Base-by-base conservation (phyloP, 2,888 invertebrate genomes). In the Acronicta leporina region DNA sequence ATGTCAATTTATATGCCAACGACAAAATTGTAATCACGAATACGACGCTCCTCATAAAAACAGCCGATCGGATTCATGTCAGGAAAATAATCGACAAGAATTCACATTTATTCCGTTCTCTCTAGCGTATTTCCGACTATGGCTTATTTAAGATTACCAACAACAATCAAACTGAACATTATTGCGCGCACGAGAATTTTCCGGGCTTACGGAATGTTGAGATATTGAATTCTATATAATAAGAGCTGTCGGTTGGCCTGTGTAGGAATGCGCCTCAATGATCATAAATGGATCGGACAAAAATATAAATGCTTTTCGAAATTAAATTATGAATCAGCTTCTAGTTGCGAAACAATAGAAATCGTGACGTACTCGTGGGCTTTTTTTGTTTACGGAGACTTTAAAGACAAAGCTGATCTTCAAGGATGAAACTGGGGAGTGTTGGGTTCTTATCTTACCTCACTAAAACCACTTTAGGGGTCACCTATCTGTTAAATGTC, bases 201-300 rank as follows among this genome's bases (percentile, higher is more conserved):
- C 48, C 52, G 51, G 46, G 54, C 49, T 57, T 52, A 54, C 16
- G 73, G 77, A 74, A 79, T 77, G 68, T 69, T 58, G 59, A 60
- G 78, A 75, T 80, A 82, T 81, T 82, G 78, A 73, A 78, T 77
- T 79, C 73, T 67, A 45, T 68, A 69, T 68, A 68, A 65, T 68
- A 76, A 60, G 57, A 67, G 61, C 38, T 62, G 60, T 67, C 54
- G 30, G 9, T 25, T 42, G 42, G 35, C 61, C 46, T 63, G 52
- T 62, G 41, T 43, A 25, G 61, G 76, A 69, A 78, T 73, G 63
- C 44, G 11, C 46, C 9, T 42, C 16, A 11, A 51, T 20, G 54
- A 51, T 35, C 48, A n/a, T 8, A 13, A 16, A n/a, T 14, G 41
- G 20, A 48, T 33, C 42, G 6, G 25, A 30, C 20, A 45, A n/a